Base-by-base conservation (phyloP, 1,140 invertebrate genomes). In the Tyrophagus putrescentiae region DNA sequence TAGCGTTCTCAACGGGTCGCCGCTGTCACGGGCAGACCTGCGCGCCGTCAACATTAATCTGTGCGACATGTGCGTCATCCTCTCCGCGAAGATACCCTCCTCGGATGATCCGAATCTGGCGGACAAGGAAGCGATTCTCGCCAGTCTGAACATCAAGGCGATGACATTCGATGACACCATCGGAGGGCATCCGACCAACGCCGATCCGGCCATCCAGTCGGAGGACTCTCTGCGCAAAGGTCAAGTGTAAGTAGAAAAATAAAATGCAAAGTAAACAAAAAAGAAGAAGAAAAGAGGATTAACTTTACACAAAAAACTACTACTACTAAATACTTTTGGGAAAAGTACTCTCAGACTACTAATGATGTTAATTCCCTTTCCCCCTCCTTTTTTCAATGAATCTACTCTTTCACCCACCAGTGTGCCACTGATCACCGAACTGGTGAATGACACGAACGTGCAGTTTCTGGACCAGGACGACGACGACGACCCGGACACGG, bases 391-490 rank as follows among this genome's bases (percentile, higher is more conserved):
- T 39, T 39, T 39, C n/a, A 39, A 39, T 39, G n/a, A 39, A 39
- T 13, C n/a, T 39, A 13, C 36, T 39, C 2, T 52, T 52, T 52
- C 23, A 32, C 29, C 3, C 4, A 89, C 91, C 64, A 97, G 95
- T 77, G 92, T 98, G 68, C 94, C 94, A 67, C 95, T 98, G 85
- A 97, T 98, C 68, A 98, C 94, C 70, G 77, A 78, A 68, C 65
- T 78, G 45, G 90, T 94, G 56, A 96, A 98, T 75, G 95, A 99
- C 76, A 95, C 92, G 75, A 99, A 99, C 76, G 95, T 98, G 56
- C 95, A 98, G 81, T 99, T 98, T 76, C 78, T 99, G 73, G 95
- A 99, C 77, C 95, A 98, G 80, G 94, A 98, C 75, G 94, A 98
- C 73, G 94, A 98, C 69, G 95, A 99, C 73, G 94, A 98, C 77